phyloP scores from a whole-genome alignment of 2,113 vertebrate species.

The Sorex araneus region DNA sequence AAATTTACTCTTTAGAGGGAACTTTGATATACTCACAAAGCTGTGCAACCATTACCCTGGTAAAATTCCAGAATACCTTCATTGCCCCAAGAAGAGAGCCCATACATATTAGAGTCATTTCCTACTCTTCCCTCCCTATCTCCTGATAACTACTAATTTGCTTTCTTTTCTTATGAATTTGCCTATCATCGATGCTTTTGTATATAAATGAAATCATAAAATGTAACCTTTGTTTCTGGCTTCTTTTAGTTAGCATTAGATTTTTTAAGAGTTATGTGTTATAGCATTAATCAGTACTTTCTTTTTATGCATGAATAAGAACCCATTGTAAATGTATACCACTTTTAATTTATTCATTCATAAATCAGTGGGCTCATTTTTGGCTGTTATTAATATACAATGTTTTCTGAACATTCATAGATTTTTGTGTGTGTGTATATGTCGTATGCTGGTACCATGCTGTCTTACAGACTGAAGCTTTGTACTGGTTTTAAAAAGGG shows the following conservation, averaged over 20 bases:
- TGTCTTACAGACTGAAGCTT: neutral
- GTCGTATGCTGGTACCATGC: neutral
- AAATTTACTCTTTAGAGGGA: neutral
- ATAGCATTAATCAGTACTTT: neutral
- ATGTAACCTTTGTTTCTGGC: neutral
- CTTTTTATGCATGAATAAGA: conserved; percentile 22
- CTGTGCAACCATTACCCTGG: neutral
- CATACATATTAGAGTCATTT: neutral
- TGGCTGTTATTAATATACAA: neutral
- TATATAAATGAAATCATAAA: no score
- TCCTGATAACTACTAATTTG: neutral
- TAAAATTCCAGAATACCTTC: conserved; percentile 47
- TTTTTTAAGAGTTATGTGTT: conserved; percentile 13
- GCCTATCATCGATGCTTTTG: no score
- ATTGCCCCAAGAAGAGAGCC: neutral
- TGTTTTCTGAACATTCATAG: neutral
- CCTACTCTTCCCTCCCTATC: neutral
- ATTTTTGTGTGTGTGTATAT: neutral
- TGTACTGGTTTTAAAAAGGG: neutral
- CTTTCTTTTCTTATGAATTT: neutral
- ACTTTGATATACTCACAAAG: neutral
- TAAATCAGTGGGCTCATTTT: neutral
- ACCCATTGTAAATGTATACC: neutral
- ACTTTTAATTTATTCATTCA: conserved; percentile 7
- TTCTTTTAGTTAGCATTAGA: neutral